phyloP scores from a whole-genome alignment of 2,797 vertebrate genomes.

The Gallinago stenura region DNA sequence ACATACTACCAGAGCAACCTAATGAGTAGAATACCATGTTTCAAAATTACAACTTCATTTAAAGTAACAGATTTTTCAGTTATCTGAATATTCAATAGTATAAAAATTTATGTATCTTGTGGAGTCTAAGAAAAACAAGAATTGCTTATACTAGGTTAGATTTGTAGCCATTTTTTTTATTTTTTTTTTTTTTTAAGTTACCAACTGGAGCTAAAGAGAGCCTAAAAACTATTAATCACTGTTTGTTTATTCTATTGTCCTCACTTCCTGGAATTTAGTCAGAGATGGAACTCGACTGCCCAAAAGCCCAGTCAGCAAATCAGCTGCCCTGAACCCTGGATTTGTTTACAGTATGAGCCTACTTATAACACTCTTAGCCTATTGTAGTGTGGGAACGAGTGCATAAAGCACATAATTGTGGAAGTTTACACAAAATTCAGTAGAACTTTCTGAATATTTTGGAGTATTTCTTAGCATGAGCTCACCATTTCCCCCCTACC shows the following conservation, averaged over 20 bases:
- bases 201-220: neutral
- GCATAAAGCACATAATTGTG: neutral
- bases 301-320: conserved; percentile 15
- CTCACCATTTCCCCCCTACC: accelerated
- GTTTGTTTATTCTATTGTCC: conserved; percentile 41
- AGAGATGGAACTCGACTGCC: neutral
- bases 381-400: neutral
- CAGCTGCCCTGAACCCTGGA: neutral
- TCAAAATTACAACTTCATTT: neutral
- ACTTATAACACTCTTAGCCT: neutral
- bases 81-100: neutral
- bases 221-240: neutral
- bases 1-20: neutral
- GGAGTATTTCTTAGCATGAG: neutral
- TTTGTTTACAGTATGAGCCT: neutral
- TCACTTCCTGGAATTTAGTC: conserved; percentile 42
- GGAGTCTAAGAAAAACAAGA: neutral
- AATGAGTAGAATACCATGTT: neutral
- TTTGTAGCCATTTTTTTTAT: neutral
- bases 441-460: neutral
- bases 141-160: neutral
- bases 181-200: neutral
- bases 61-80: neutral
- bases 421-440: neutral
- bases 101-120: neutral